These are phyloP conservation scores for Micrasema longulum DNA, from an alignment of 1,140 invertebrate genomes.

Conservation along the genomic window DNA sequence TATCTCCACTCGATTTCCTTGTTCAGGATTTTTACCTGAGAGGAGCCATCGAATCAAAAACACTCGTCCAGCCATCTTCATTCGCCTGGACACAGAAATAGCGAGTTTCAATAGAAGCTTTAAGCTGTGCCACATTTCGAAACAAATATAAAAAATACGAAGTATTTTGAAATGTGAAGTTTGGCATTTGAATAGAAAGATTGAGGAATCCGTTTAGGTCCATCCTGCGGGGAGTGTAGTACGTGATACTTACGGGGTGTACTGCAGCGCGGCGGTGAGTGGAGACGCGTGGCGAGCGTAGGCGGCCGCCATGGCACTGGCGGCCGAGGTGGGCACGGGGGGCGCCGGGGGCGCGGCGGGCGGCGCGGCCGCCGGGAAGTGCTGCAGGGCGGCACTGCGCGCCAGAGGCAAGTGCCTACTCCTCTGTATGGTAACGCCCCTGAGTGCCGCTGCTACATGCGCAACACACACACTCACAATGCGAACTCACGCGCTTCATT, in stretches of 20 bases:
- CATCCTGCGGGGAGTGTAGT: no score
- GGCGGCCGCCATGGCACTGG: conserved; percentile 65
- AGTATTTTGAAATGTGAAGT: no score
- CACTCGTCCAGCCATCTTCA: no score
- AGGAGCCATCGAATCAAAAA: no score
- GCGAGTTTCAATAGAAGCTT: no score
- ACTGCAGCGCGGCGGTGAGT: conserved; percentile 70
- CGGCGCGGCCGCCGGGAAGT: conserved; percentile 69
- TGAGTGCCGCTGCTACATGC: conserved; percentile 74
- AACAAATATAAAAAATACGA: no score
- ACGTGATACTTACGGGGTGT: conserved; percentile 75
- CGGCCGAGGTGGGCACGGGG: conserved; percentile 71
- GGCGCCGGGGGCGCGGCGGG: conserved; percentile 68
- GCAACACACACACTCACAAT: conserved; percentile 61
- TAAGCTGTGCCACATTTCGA: no score
- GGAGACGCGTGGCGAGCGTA: conserved; percentile 57
- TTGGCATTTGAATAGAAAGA: no score
- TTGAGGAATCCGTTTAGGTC: no score
- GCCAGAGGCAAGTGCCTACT: conserved; percentile 69
- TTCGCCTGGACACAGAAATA: no score
- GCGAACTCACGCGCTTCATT: conserved; percentile 51
- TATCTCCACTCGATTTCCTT: no score
- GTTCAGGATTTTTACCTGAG: no score
- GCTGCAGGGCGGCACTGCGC: conserved; percentile 68
- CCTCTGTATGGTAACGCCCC: conserved; percentile 77